Conservation (phyloP, 2,888 invertebrate genomes). For the Drosophila rellima region DNA sequence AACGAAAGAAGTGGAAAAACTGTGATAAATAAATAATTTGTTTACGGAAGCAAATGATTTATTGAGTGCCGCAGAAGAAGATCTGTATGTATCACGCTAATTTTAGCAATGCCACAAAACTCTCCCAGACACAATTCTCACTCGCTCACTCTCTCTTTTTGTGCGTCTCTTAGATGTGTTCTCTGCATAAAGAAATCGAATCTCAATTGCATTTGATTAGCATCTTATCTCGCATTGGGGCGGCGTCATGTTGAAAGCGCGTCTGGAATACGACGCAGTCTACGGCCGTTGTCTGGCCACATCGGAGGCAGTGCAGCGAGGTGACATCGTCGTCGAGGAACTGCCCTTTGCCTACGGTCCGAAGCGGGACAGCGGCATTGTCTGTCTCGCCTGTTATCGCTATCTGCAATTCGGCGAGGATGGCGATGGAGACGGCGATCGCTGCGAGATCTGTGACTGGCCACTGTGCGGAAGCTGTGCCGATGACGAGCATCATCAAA, state of each 20-base stretch:
- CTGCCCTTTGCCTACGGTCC: constrained; percentile 91
- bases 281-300: constrained; percentile 91
- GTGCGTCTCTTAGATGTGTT: neutral
- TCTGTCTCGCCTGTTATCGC: constrained; percentile 92
- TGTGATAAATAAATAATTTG: neutral
- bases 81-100: constrained; percentile 17
- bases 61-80: neutral
- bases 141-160: neutral
- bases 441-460: constrained; percentile 91
- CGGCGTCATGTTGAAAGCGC: constrained; percentile 81
- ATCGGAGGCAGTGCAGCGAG: constrained; percentile 88
- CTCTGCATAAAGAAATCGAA: constrained; percentile 17
- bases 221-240: constrained; percentile 30
- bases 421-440: constrained; percentile 82
- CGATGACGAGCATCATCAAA: constrained; percentile 72
- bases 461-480: constrained; percentile 87
- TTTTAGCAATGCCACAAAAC: constrained; percentile 29
- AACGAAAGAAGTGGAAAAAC: neutral
- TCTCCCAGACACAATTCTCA: constrained; percentile 6
- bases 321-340: constrained; percentile 91
- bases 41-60: neutral
- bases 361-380: constrained; percentile 90
- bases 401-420: constrained; percentile 86
- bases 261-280: constrained; percentile 87
- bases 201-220: constrained; percentile 30